Conservation (phyloP, 2,797 vertebrate genomes). For the Acipenser ruthenus region DNA sequence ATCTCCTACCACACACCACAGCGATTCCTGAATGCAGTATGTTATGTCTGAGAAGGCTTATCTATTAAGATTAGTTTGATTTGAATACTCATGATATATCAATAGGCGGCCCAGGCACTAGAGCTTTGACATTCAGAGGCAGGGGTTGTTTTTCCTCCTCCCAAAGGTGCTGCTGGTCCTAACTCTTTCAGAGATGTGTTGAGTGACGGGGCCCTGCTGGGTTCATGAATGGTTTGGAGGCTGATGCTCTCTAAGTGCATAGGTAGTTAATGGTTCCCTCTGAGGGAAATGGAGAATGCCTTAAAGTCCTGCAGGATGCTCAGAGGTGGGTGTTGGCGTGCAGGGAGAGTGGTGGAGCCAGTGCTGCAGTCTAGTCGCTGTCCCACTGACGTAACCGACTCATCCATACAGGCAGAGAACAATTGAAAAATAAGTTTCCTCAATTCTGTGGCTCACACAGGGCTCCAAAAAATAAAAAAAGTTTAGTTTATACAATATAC, state of each 20-base stretch:
- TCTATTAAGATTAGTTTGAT: slow-evolving; percentile 12
- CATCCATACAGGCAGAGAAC: neutral
- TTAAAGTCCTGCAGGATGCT: neutral
- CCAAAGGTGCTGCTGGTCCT: slow-evolving; percentile 29
- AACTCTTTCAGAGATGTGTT: slow-evolving; percentile 35
- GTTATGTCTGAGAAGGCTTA: neutral
- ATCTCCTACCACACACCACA: neutral
- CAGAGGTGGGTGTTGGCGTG: neutral
- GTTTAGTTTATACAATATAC: too few species aligned
- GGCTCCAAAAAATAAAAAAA: neutral
- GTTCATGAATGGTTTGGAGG: neutral
- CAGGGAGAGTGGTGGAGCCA: slow-evolving; percentile 17
- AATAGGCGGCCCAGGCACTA: slow-evolving; percentile 35
- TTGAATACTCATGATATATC: neutral
- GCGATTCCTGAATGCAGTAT: neutral
- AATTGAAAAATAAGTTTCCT: too few species aligned
- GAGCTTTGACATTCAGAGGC: slow-evolving; percentile 29
- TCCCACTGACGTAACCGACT: neutral
- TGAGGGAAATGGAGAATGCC: slow-evolving; percentile 44
- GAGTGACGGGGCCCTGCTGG: slow-evolving; percentile 30
- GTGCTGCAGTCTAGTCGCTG: slow-evolving; percentile 5
- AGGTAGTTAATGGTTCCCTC: slow-evolving; percentile 38
- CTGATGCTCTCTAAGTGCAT: slow-evolving; percentile 18
- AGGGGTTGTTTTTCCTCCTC: slow-evolving; percentile 22
- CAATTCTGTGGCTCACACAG: too few species aligned